Evolutionary conservation across 2,888 invertebrate species (phyloP).

Genomic region (Allophyes oxyacanthae): DNA sequence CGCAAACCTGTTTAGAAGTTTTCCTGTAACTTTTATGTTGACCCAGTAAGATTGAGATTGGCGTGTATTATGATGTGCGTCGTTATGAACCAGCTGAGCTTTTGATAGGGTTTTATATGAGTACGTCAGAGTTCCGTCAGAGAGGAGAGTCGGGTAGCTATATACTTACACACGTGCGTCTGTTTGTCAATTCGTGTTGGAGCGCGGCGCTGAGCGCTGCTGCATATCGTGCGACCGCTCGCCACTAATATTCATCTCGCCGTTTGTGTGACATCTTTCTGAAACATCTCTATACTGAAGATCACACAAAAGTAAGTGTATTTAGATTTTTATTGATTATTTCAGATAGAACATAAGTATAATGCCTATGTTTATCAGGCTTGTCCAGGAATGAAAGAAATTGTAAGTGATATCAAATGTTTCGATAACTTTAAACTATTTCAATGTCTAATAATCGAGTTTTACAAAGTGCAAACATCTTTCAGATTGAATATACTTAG

Average conservation of each 20-base stretch:
- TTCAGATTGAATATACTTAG: too few relatives aligned
- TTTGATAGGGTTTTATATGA: conserved; percentile 53
- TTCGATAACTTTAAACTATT: too few relatives aligned
- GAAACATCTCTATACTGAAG: conserved; percentile 17
- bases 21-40: conserved; percentile 25
- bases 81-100: conserved; percentile 46
- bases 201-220: conserved; percentile 70
- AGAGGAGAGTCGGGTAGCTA: conserved; percentile 58
- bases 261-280: conserved; percentile 58
- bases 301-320: conserved; percentile 51
- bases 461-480: too few relatives aligned
- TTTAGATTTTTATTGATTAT: not conserved
- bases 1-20: conserved; percentile 32
- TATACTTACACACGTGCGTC: conserved; percentile 54
- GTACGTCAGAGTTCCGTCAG: conserved; percentile 54
- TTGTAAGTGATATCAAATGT: too few relatives aligned
- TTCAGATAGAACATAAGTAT: not conserved
- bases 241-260: conserved; percentile 52
- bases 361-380: too few relatives aligned
- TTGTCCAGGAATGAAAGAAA: too few relatives aligned
- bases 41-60: conserved; percentile 10
- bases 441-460: too few relatives aligned
- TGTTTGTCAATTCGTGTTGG: conserved; percentile 71
- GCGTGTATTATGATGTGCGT: conserved; percentile 8
- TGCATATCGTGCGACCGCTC: conserved; percentile 56